Evolutionary conservation across 1,140 invertebrate genomes (phyloP), one percentile per base, ranked within the genome.

Genomic region (Agrilus planipennis): DNA sequence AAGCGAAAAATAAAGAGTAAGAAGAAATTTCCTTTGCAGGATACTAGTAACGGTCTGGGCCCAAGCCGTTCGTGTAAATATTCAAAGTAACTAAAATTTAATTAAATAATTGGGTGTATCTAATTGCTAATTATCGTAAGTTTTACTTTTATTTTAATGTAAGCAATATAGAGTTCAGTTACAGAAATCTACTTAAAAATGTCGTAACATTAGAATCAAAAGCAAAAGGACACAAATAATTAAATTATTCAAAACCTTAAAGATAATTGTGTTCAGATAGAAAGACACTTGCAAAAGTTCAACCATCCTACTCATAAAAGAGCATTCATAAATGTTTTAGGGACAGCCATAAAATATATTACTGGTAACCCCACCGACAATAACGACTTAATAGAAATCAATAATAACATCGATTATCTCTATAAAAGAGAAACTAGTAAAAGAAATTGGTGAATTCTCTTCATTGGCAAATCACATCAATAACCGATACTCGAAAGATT

Each of bases 61-160:
- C 39, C 39, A 36, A 27, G 32, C 15, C 17, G 32, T 42, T 41
- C 32, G 27, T 31, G 18, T 42, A 5, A 2, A 28, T 10, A 2
- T 46, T 36, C 12, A 46, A 31, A 36, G 14, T 17, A 42, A 46
- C 19, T 39, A 34, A 19, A 42, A 42, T 31, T 46, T 30, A 18
- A 2, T 14, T n/a, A 40, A 46, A 30, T 4, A 37, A 10, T 21
- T 36, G 22, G 39, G 39, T 9, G 19, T 6, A 3, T 25, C 28
- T 46, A 20, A 1, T 41, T 1, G 12, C 23, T 15, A 16, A 37
- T 31, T 46, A 42, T 38, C 44, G 42, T 36, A 42, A 46, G 29
- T 46, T 46, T 25, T 46, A 46, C 29, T 46, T 46, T 37, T 46
- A 36, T 28, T 4, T 46, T 22, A 46, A 46, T 16, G 12, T 46